These are phyloP conservation scores for Anorthoa munda DNA, from an alignment of 2,888 invertebrate genomes.

Conservation along the genomic window DNA sequence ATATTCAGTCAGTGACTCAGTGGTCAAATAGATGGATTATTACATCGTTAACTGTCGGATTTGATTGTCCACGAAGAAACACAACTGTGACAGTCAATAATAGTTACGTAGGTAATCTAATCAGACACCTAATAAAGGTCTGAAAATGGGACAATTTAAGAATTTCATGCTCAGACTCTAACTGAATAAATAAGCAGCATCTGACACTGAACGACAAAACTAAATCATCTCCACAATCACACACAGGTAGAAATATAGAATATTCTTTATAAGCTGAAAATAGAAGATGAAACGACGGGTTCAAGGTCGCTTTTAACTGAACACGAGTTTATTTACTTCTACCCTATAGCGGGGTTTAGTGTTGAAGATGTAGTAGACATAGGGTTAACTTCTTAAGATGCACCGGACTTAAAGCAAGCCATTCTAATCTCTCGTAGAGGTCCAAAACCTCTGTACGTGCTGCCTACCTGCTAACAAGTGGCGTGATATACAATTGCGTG, in stretches of 20 bases:
- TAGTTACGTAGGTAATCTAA: background rate
- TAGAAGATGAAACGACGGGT: no score
- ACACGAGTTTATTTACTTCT: no score
- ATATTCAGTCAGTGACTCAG: background rate
- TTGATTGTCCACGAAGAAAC: background rate
- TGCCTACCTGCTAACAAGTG: constrained; percentile 15
- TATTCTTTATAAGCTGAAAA: no score
- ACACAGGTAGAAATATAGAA: no score
- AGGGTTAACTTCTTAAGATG: no score
- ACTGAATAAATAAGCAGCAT: no score
- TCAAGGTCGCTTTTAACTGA: no score
- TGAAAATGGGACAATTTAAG: background rate
- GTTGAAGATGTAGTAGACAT: no score
- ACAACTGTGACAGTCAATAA: background rate
- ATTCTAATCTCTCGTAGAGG: no score
- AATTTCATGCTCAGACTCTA: background rate
- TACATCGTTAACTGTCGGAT: background rate
- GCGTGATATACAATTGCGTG: constrained; percentile 57
- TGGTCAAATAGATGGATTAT: background rate
- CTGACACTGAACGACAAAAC: background rate
- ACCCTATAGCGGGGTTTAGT: no score
- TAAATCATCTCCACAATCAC: background rate
- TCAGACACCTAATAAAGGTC: background rate
- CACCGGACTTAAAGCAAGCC: no score
- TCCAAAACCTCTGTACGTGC: background rate